Evolutionary conservation across 2,888 invertebrate species (phyloP), one percentile per base, ranked within the genome.

Genomic region (Nemotelus pantherinus): DNA sequence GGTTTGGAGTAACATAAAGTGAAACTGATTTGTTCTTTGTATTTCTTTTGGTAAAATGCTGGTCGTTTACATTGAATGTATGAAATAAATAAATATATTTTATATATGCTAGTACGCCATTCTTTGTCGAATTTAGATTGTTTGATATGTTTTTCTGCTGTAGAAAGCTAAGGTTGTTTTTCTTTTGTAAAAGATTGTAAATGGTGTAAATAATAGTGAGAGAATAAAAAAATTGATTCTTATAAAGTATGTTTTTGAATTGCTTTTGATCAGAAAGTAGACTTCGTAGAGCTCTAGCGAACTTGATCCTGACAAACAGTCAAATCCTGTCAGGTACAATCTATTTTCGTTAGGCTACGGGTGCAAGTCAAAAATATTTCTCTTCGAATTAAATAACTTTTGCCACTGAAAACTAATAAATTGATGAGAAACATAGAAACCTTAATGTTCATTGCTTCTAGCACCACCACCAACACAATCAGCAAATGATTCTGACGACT

Each of bases 101-200:
- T 25, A 25, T 25, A 25, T 25, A 58, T 58, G 57, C 25, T 25
- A 57, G 10, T 57, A 57, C 25, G 57, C 57, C 9, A 57, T 57
- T 57, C 10, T 3, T 7, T 57, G 3, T 9, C 4, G 10, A 58
- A 58, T 58, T 58, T 58, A 58, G 58, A 9, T n/a, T 5, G 58
- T 58, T 58, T 58, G 9, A 25, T 60, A 25, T 60, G 25, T 57
- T 10, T 57, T 60, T 60, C 41, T 60, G 60, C 25, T 25, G 60
- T 60, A 60, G 60, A 41, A 60, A 39, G 7, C 25, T 60, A 60
- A 43, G 60, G 43, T 60, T 60, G 60, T 60, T 60, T 60, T 25
- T 60, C 41, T 60, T 60, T 60, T 60, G 60, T 60, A 60, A 60
- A 25, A 60, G 60, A 41, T 7, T 60, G 60, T 60, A 60, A 4